Evolutionary conservation across 2,113 vertebrate genomes (phyloP), one percentile per base, ranked within the genome.

Genomic region (Trematomus loennbergii): DNA sequence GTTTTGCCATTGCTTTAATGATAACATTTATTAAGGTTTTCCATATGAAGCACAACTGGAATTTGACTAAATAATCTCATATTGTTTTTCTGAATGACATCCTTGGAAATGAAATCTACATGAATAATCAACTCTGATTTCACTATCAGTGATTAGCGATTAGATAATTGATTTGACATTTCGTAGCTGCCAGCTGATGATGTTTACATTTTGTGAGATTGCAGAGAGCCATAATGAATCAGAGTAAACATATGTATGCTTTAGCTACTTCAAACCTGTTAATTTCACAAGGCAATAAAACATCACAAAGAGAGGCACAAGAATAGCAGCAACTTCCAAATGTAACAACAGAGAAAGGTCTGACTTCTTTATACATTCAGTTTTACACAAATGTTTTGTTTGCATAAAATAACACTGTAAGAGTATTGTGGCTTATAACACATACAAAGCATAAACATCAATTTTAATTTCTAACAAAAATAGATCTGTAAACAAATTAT

Each of bases 241-340:
- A 3, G 40, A 66, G 57, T 13, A 7, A 68, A 68, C 22, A 36
- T 25, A 22, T 52, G 16, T 54, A 60, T 73, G 40, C 36, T 46
- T 48, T 4, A 78, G 52, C n/a, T 29, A 12, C 0, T 20, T 53
- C 50, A 22, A 82, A 50, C 9, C 1, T 16, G 3, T 54, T 50
- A 1, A 25, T 67, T 64, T 45, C 57, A 76, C 36, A 69, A 74
- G 43, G 58, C 15, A 71, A 66, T 57, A 52, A 72, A 75, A 70
- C 67, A 45, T 61, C 55, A 75, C 68, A 91, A 62, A 74, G n/a
- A 65, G 33, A 71, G 59, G 65, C 60, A 75, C 55, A 61, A 57
- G 25, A 33, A 57, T 53, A 82, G 66, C 82, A 72, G 46, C 16
- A 36, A 74, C 67, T 82, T 12, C 11, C 10, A 74, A 50, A 65